A percentile compares a stretch with the other conserved stretches of the same genome.
These are phyloP conservation scores for Serilophus lunatus DNA, from an alignment of 2,113 vertebrate species.

Conservation along the genomic window DNA sequence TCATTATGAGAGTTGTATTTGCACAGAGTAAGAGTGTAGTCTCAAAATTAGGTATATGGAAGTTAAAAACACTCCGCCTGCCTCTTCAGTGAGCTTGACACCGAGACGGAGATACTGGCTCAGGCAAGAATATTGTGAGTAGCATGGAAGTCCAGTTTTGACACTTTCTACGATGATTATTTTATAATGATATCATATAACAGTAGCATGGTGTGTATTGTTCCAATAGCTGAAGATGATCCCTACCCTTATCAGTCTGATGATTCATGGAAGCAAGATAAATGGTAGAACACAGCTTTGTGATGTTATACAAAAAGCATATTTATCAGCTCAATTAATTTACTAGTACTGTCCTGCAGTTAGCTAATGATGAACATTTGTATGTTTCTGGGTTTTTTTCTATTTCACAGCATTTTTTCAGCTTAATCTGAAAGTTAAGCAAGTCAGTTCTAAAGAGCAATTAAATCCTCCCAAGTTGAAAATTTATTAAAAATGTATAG, in stretches of 20 bases:
- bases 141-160: not conserved
- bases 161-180: not conserved
- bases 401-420: not conserved
- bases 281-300: not conserved
- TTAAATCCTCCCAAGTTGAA: not conserved
- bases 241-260: not conserved
- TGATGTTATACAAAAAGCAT: not conserved
- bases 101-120: not conserved
- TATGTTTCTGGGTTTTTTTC: not conserved
- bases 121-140: not conserved
- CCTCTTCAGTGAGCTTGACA: not conserved
- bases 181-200: not conserved
- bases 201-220: not conserved
- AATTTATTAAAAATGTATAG: not conserved
- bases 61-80: not conserved
- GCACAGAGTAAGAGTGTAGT: not conserved
- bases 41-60: not conserved
- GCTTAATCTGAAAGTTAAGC: not conserved
- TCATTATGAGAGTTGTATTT: not conserved
- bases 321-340: not conserved
- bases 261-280: not conserved
- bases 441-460: not conserved
- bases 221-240: not conserved
- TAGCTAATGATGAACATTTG: not conserved
- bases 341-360: not conserved